These are phyloP conservation scores for Cephus runcator DNA, from an alignment of 2,888 invertebrate genomes.

Conservation along the genomic window DNA sequence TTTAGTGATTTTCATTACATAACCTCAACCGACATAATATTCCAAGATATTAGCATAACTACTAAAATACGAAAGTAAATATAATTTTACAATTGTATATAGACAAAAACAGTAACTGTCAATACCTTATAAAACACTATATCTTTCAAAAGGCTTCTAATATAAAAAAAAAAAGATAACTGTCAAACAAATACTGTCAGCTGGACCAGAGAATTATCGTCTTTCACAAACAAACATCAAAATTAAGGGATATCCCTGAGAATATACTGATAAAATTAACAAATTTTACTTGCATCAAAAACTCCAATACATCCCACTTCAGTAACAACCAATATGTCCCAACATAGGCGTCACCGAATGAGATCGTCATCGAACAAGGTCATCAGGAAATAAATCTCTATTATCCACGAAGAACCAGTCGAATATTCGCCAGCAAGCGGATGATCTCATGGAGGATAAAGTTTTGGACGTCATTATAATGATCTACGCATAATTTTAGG, in stretches of 20 bases:
- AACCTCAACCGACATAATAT: not conserved
- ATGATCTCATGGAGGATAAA: not conserved
- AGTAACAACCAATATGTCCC: not conserved
- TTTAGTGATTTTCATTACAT: not conserved
- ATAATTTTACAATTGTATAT: not conserved
- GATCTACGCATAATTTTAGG: not conserved
- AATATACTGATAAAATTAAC: not conserved
- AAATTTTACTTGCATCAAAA: not conserved
- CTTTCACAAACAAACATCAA: not conserved
- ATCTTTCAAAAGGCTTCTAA: not conserved
- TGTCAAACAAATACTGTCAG: not conserved
- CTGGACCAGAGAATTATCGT: not conserved
- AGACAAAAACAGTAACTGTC: not conserved
- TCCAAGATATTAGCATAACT: not conserved
- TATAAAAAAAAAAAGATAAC: not conserved
- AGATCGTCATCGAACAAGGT: not conserved
- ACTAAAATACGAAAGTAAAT: not conserved
- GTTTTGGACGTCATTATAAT: not conserved
- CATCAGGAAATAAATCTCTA: not conserved
- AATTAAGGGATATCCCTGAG: not conserved
- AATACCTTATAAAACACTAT: not conserved
- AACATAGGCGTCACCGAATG: not conserved
- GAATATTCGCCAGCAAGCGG: not conserved
- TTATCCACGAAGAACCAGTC: not conserved
- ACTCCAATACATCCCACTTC: not conserved